These are phyloP conservation scores for Eristalis pertinax DNA, from an alignment of 2,888 invertebrate species.

Conservation along the genomic window DNA sequence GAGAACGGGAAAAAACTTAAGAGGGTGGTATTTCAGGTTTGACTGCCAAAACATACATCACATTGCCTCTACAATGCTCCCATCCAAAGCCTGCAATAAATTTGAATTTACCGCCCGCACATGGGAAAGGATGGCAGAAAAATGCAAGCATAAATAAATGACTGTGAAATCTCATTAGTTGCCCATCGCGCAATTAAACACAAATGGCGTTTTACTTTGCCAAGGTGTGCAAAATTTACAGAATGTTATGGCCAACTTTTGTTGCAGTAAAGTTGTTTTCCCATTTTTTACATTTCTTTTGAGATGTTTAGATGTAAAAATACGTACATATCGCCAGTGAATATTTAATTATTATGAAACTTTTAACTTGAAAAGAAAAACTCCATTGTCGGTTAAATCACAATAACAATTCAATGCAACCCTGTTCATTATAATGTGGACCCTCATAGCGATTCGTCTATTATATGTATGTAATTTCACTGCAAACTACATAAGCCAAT, in stretches of 20 bases:
- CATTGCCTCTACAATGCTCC: slow-evolving; percentile 38
- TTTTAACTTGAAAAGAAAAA: too few species aligned
- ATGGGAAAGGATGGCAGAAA: slow-evolving; percentile 51
- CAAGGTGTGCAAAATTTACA: slow-evolving; percentile 49
- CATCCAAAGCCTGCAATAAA: slow-evolving; percentile 46
- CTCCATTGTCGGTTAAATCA: too few species aligned
- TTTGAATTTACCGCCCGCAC: slow-evolving; percentile 50
- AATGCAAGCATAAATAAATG: slow-evolving; percentile 58
- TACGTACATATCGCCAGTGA: neutral
- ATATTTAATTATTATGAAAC: too few species aligned
- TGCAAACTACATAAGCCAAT: slow-evolving; percentile 1
- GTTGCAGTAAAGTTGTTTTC: slow-evolving; percentile 1
- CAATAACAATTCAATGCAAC: slow-evolving; percentile 19
- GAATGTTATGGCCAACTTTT: slow-evolving; percentile 27
- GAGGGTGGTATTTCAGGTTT: slow-evolving; percentile 49
- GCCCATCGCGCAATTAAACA: slow-evolving; percentile 80
- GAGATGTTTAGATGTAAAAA: neutral
- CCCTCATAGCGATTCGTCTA: neutral
- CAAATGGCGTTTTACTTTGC: slow-evolving; percentile 77
- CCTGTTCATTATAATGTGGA: neutral
- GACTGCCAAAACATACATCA: slow-evolving; percentile 63
- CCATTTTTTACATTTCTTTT: neutral
- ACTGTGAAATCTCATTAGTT: slow-evolving; percentile 76
- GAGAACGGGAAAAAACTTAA: slow-evolving; percentile 30
- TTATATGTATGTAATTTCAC: neutral